phyloP scores from a whole-genome alignment of 2,797 vertebrate species.

The Urocyon cinereoargenteus region DNA sequence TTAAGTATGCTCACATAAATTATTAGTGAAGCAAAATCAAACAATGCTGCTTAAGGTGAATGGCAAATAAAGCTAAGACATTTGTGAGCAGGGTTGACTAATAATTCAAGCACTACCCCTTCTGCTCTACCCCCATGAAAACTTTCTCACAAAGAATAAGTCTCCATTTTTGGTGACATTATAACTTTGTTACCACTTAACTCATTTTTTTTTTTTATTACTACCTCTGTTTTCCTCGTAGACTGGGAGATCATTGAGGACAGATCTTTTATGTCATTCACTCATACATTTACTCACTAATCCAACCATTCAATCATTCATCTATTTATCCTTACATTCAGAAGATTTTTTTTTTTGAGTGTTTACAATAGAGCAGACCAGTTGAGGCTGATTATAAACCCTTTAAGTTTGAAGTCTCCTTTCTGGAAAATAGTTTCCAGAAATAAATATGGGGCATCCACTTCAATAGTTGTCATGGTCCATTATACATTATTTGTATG shows the following conservation, averaged over 20 bases:
- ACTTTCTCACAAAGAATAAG: background rate
- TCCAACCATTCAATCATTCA: background rate
- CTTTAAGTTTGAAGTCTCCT: background rate
- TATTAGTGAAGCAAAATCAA: background rate
- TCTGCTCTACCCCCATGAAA: background rate
- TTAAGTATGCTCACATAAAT: background rate
- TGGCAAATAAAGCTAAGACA: background rate
- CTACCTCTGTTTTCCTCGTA: background rate
- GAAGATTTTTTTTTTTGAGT: constrained; percentile 8
- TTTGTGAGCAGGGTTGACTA: background rate
- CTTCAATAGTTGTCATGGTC: background rate
- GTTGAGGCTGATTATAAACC: background rate
- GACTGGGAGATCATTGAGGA: background rate
- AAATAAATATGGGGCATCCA: background rate
- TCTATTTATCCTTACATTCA: background rate
- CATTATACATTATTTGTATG: background rate
- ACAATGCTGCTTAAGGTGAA: background rate
- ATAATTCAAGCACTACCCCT: background rate
- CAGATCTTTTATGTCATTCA: background rate
- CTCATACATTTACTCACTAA: background rate
- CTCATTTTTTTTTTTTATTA: constrained; percentile 15
- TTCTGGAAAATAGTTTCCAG: background rate
- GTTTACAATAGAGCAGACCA: background rate
- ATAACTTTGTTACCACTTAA: background rate
- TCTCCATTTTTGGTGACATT: background rate